Evolutionary conservation across 2,797 vertebrate species (phyloP).

Genomic region (Adrianichthys oophorus): DNA sequence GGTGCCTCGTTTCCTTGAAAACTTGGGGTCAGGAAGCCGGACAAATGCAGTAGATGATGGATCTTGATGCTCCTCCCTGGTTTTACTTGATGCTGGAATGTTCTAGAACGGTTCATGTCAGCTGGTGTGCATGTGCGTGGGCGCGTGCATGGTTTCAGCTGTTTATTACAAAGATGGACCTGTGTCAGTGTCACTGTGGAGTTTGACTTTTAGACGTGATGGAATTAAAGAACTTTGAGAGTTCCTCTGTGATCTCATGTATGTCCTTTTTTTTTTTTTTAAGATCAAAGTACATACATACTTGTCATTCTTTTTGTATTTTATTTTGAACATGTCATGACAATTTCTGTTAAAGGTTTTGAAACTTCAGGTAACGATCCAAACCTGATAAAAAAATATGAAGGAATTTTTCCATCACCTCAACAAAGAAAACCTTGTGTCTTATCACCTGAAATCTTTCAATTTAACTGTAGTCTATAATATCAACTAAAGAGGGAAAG

Average conservation of each 20-base stretch:
- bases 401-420: too few species aligned
- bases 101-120: slow-evolving; percentile 30
- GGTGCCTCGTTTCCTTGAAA: background rate
- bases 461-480: too few species aligned
- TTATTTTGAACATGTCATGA: too few species aligned
- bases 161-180: slow-evolving; percentile 12
- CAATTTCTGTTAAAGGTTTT: too few species aligned
- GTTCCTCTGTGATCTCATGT: slow-evolving; percentile 23
- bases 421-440: too few species aligned
- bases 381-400: too few species aligned
- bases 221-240: slow-evolving; percentile 65
- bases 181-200: slow-evolving; percentile 32
- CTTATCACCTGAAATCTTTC: too few species aligned
- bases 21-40: background rate
- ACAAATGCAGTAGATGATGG: slow-evolving; percentile 6
- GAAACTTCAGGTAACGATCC: too few species aligned
- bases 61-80: slow-evolving; percentile 60
- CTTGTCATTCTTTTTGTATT: too few species aligned
- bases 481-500: too few species aligned
- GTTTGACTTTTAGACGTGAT: slow-evolving; percentile 64
- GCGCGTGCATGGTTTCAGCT: slow-evolving; percentile 9
- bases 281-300: background rate
- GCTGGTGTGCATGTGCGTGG: slow-evolving; percentile 23
- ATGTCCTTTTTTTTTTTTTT: background rate
- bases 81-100: slow-evolving; percentile 64